phyloP scores from a whole-genome alignment of 2,113 vertebrate species.

The Spermophilus dauricus region DNA sequence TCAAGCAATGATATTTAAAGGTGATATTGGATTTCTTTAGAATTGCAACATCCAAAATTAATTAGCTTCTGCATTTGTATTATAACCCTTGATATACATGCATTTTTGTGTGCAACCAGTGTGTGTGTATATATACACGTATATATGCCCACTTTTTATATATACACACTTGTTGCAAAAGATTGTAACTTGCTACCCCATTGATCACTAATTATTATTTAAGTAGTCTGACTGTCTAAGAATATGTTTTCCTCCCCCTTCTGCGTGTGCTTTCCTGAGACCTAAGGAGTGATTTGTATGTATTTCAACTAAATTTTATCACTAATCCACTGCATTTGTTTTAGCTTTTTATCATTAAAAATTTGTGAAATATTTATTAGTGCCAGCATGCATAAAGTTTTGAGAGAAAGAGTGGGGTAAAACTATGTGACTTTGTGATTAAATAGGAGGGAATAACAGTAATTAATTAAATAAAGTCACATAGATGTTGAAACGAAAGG shows the following conservation, averaged over 20 bases:
- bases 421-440: background rate
- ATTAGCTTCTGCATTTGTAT: conserved; percentile 1
- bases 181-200: background rate
- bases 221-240: background rate
- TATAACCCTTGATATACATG: background rate
- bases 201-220: background rate
- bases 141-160: too few relatives aligned
- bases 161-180: too few relatives aligned
- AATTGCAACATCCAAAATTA: background rate
- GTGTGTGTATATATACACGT: background rate
- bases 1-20: background rate
- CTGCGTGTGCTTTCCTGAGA: background rate
- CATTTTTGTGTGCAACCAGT: too few relatives aligned
- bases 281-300: background rate
- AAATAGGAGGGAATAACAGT: background rate
- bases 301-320: conserved; percentile 7
- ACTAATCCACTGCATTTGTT: background rate
- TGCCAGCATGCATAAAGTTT: background rate
- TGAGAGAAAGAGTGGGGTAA: background rate
- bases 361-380: background rate
- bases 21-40: background rate
- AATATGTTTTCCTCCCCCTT: background rate
- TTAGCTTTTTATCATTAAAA: background rate
- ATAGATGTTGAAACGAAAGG: background rate
- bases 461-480: background rate